Percentiles rank a stretch among this genome's conserved stretches.
These are phyloP conservation scores for Forbesichthys agassizii DNA, from an alignment of 2,113 vertebrate species.

Conservation along the genomic window DNA sequence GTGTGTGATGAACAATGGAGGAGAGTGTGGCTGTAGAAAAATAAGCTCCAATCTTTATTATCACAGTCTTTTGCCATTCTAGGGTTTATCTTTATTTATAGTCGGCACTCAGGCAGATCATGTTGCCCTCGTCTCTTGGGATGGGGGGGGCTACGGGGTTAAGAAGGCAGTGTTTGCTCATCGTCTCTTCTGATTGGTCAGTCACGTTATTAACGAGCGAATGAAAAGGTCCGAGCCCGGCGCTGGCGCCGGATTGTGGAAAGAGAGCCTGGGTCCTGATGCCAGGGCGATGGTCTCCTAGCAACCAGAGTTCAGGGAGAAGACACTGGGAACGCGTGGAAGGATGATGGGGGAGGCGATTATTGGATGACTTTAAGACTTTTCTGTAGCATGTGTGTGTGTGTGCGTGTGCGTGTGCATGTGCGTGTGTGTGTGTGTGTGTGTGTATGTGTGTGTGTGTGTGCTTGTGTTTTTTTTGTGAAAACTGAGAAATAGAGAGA, in stretches of 20 bases:
- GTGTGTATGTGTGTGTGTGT: not conserved
- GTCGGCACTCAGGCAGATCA: slow-evolving; percentile 40
- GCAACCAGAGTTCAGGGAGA: slow-evolving; percentile 14
- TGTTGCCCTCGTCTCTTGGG: not conserved
- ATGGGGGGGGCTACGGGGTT: no score
- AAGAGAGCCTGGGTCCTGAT: not conserved
- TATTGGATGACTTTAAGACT: not conserved
- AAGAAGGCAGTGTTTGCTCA: no score
- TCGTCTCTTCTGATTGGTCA: not conserved
- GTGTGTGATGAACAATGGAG: no score
- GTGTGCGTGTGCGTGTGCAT: not conserved
- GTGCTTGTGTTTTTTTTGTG: no score
- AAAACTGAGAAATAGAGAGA: not conserved
- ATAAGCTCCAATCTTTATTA: slow-evolving; percentile 66
- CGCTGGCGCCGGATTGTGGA: slow-evolving; percentile 37
- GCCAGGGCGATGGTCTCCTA: slow-evolving; percentile 39
- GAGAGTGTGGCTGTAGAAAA: slow-evolving; percentile 54
- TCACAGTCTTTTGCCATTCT: slow-evolving; percentile 37
- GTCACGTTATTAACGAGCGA: slow-evolving; percentile 64
- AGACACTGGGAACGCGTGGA: not conserved
- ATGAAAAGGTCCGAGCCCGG: slow-evolving; percentile 53
- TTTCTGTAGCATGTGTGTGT: not conserved
- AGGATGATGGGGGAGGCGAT: not conserved
- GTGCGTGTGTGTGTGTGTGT: no score
- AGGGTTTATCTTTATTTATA: slow-evolving; percentile 58